Evolutionary conservation across 2,888 invertebrate genomes (phyloP), one percentile per base, ranked within the genome.

Genomic region (Epirrhoe alternata): DNA sequence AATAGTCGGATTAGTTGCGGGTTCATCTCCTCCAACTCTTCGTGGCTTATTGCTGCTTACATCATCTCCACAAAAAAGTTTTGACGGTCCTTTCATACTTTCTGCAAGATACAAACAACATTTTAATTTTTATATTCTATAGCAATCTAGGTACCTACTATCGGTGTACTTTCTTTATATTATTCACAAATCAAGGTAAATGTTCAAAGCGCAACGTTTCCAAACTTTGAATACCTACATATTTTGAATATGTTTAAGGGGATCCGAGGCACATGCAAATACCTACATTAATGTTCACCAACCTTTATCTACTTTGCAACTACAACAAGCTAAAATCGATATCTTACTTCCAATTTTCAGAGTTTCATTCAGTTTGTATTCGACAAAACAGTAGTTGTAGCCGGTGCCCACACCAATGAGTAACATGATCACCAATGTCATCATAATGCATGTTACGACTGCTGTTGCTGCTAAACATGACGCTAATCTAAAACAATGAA

Each of bases 361-460:
- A 35, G 64, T 66, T 56, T 61, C 17, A 51, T 60, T 71, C 33
- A 75, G 33, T 53, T 77, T 75, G n/a, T 61, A 56, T 45, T 85
- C 84, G 17, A 88, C 81, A 65, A 73, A 81, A 66, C 88, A 87
- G 64, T 89, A 88, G 71, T 89, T 87, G 73, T 89, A 89, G 5
- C 89, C 89, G 1, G 88, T 68, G 0, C 89, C 89, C 1, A 86
- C 64, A 1, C 89, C 88, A 0, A 86, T 42, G 0, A 77, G 77
- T 30, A 88, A 55, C 64, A 83, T 80, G 12, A 85, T 65, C 1
- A 81, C 52, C 12, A 87, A 38, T 0, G 86, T 86, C 0, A 74
- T 45, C 2, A 87, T 64, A 1, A 88, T 69, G 66, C 88, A 88
- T 0, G 81, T 55, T 1, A 87, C 74, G 0, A 86, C 77, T 0